Percentiles rank a stretch among this genome's conserved stretches.
These are phyloP conservation scores for Epicauta chinensis DNA, from an alignment of 1,140 invertebrate species.

Conservation along the genomic window DNA sequence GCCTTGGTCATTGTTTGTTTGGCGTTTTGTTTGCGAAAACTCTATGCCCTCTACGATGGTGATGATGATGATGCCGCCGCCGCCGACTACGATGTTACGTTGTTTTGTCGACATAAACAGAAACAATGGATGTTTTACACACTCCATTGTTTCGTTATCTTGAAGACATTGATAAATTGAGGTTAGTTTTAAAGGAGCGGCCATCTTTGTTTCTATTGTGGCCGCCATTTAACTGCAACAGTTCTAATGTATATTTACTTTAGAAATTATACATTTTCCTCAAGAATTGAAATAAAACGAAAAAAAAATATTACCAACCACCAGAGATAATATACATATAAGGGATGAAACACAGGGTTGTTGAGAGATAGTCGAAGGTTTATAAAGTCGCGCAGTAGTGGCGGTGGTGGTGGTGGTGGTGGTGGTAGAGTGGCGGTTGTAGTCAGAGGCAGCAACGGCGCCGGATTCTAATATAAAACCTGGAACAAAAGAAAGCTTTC, in stretches of 20 bases:
- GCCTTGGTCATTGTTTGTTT: conserved; percentile 38
- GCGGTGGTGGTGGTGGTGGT: no score
- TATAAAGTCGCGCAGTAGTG: no score
- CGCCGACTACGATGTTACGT: not conserved
- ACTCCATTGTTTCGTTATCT: conserved; percentile 44
- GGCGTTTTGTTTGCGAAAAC: conserved; percentile 28
- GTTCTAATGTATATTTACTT: no score
- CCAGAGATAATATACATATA: no score
- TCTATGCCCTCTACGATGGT: not conserved
- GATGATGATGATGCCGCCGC: not conserved
- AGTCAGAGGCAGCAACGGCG: no score
- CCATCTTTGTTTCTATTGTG: conserved; percentile 37
- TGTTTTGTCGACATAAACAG: conserved; percentile 33
- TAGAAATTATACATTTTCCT: no score
- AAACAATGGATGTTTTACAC: conserved; percentile 43
- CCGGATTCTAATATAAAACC: conserved; percentile 31
- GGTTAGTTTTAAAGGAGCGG: conserved; percentile 43
- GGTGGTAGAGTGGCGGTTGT: no score
- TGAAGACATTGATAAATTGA: conserved; percentile 45
- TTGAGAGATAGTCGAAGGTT: no score
- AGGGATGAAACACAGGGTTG: no score
- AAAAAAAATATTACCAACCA: no score
- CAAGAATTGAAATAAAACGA: no score
- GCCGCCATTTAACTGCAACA: not conserved
- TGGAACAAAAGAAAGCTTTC: conserved; percentile 36